Base-by-base conservation (phyloP, 2,113 vertebrate species). In the Chunga burmeisteri region DNA sequence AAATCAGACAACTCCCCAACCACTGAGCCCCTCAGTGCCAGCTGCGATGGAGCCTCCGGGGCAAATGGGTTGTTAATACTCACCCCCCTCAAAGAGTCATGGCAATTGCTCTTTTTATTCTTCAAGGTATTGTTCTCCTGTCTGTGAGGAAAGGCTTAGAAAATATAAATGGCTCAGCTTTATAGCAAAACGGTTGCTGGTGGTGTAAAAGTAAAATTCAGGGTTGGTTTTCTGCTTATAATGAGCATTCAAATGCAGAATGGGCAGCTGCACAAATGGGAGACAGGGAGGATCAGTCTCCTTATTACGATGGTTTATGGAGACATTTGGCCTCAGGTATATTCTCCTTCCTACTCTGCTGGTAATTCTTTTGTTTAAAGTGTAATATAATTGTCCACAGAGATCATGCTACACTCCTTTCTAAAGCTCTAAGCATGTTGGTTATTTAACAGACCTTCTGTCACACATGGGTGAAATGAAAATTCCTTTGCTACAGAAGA, bases 321-420 rank as follows among this genome's bases (percentile, higher is more conserved):
- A 95, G 87, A 91, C 63, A 81, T 96, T 93, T 91, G 84, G 81
- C 78, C 67, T 88, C 66, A 83, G 63, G 70, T 88, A 93, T 55
- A 81, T 55, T 87, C 46, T 75, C 74, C 23, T 79, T 89, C 62
- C 46, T 88, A 91, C 63, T 90, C 74, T 73, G 13, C 46, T 63
- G 36, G 26, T 49, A 97, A 93, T 93, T 87, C 36, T 59, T 88
- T 81, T 91, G n/a, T 79, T 95, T 77, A 47, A 91, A 85, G 62
- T 49, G 27, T 73, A 90, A 68, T 58, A 59, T 50, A 93, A 82
- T 70, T 94, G 91, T 88, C 78, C 91, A 59, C 29, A 66, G 71
- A 89, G 66, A 90, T 66, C 55, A 70, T 2, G 7, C 42, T 85
- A 67, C n/a, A 26, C 30, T 94, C 32, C 55, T 83, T 90, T 77